Evolutionary conservation across 37 sponge, comb jelly and placozoan genomes (phyloP), one percentile per base, ranked within the genome.

Genomic region (Oopsacas minuta): DNA sequence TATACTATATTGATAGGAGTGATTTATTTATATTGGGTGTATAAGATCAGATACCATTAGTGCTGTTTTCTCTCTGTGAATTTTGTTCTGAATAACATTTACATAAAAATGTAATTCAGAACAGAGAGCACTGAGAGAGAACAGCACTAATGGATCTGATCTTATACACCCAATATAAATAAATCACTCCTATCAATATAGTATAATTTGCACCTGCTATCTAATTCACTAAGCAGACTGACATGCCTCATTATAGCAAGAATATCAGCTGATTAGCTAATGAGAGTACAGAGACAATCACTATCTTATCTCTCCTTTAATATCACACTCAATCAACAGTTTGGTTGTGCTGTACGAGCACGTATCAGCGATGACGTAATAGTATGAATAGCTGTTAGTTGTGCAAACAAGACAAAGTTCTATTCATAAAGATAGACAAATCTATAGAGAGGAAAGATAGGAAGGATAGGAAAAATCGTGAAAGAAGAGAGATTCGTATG

Each of bases 1-100:
- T 42, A n/a, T 42, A 42, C 8, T 42, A 17, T 42, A 42, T 42
- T 42, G 49, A 42, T 42, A 17, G 49, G 49, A 15, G 8, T 8
- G 49, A 42, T 8, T 42, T 42, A 42, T 8, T 42, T 42, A 17
- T 42, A 42, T 42, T 42, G 49, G 12, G 49, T 42, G 49, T 15
- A 42, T 42, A 42, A 42, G 49, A 15, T 8, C 15, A 42, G 49
- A 42, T 42, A 32, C 22, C 75, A 61, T 61, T 61, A 12, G 75
- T 61, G 75, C 75, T 61, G 75, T 25, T 3, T 34, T n/a, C 75
- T 61, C 75, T 61, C 75, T 61, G 75, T 61, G 75, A 61, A 61
- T 12, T 61, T 34, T 61, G 20, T 3, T 61, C 28, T 20, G 7
- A 34, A 20, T 25, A 61, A 12, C 30, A 61, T n/a, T n/a, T n/a